Base-by-base conservation (phyloP, 2,888 invertebrate genomes). In the Dermolepida albohirtum region DNA sequence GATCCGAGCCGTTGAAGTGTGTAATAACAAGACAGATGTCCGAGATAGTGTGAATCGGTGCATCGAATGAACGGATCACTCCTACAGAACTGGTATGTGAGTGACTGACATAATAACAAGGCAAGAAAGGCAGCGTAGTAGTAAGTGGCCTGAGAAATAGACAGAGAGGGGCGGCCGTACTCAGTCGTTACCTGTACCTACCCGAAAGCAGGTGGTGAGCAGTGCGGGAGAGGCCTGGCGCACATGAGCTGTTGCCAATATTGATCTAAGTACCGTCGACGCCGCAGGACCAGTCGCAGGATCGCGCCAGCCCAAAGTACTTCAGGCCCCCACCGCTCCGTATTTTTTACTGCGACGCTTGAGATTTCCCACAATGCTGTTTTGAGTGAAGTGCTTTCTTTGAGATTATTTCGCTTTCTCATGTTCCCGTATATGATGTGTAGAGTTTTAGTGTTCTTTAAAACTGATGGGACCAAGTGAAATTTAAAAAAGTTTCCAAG, bases 241-340 rank as follows among this genome's bases (percentile, higher is more conserved):
- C 73, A 73, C 70, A 73, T 75, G 73, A 74, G 75, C 74, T 74
- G 76, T 76, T 78, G 78, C 81, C 80, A 77, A 80, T 81, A 81
- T 81, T 80, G 81, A 81, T 81, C 81, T 77, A 75, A 76, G 74
- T 75, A 77, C 69, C 75, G 75, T 74, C 74, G 75, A 70, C 75
- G 75, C 74, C 71, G 75, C 78, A 77, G 79, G 78, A 79, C 79
- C 78, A 80, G 79, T 80, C 78, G 78, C 78, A 79, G 80, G 79
- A 79, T 72, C 75, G 78, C 78, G 76, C 72, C 74, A 76, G 76
- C 73, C 72, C 73, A 74, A 76, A 74, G 72, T 73, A 73, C 74
- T 72, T 63, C 68, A 68, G 64, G 70, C 72, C 71, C 71, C 64
- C 72, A 62, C 69, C 70, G 70, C 69, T 64, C 69, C 69, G 71